These are phyloP conservation scores for Drosophila subsilvestris DNA, from an alignment of 2,888 invertebrate species.

Conservation along the genomic window DNA sequence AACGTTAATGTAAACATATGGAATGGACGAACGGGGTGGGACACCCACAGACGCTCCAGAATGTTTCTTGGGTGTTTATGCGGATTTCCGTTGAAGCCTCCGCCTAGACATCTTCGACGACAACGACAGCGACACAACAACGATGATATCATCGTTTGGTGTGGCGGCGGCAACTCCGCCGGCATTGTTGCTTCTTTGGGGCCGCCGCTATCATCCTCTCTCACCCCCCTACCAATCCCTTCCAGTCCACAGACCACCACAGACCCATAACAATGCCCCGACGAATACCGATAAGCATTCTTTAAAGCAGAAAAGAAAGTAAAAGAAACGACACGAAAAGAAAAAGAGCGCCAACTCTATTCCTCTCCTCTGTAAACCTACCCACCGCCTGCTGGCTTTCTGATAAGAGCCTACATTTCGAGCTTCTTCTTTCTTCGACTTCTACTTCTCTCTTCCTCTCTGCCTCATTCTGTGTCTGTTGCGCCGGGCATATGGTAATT, in stretches of 20 bases:
- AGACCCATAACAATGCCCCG: slow-evolving; percentile 43
- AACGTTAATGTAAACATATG: slow-evolving; percentile 70
- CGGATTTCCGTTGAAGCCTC: slow-evolving; percentile 76
- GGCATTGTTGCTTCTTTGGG: slow-evolving; percentile 51
- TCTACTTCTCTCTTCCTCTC: background rate
- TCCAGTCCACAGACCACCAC: background rate
- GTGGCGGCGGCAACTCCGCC: slow-evolving; percentile 42
- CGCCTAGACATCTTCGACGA: slow-evolving; percentile 55
- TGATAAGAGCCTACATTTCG: background rate
- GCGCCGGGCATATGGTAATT: slow-evolving; percentile 64
- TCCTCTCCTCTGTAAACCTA: background rate
- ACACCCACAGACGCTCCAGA: slow-evolving; percentile 36
- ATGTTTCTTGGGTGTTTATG: slow-evolving; percentile 72
- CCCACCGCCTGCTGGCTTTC: background rate
- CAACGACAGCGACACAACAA: slow-evolving; percentile 42
- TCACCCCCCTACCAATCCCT: background rate
- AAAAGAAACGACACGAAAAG: slow-evolving; percentile 30
- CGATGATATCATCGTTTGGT: slow-evolving; percentile 70
- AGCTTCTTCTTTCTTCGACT: background rate
- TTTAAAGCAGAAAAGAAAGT: slow-evolving; percentile 45
- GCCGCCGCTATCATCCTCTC: slow-evolving; percentile 58
- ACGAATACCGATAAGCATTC: slow-evolving; percentile 53
- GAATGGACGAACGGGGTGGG: background rate
- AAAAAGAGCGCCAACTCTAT: slow-evolving; percentile 39
- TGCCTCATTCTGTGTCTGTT: slow-evolving; percentile 9